Conservation (phyloP, 2,113 vertebrate species). For the Uropsilus gracilis region DNA sequence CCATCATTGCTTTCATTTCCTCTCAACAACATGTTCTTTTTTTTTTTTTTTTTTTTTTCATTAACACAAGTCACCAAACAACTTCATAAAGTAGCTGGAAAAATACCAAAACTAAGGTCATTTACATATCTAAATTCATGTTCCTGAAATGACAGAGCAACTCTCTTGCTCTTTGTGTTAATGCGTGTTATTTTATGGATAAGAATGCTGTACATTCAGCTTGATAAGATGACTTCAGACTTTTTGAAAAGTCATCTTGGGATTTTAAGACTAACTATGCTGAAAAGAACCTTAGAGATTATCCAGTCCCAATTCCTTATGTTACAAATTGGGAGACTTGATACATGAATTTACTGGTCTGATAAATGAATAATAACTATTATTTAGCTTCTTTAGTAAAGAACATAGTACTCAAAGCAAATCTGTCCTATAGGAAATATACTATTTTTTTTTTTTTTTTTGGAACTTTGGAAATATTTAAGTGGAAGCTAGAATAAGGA, state of each 20-base stretch:
- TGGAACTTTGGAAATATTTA: not conserved
- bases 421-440: not conserved
- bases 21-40: not conserved
- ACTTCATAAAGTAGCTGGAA: conserved; percentile 33
- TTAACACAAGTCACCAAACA: not conserved
- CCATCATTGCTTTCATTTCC: not conserved
- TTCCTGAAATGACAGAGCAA: not conserved
- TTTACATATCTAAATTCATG: not conserved
- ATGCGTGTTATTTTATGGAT: not conserved
- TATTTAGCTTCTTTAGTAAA: not conserved
- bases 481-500: not conserved
- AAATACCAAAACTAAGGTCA: not conserved
- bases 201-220: not conserved
- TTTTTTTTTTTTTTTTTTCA: not conserved
- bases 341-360: not conserved
- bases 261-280: not conserved
- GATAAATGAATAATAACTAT: conserved; percentile 19
- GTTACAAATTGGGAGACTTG: not conserved
- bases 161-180: not conserved
- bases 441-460: not conserved
- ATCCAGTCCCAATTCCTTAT: not conserved
- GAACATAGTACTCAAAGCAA: conserved; percentile 5
- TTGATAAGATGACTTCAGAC: not conserved
- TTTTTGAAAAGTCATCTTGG: conserved; percentile 15
- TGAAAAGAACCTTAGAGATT: conserved; percentile 15